Base-by-base conservation (phyloP, 2,113 vertebrate genomes). In the Lepisosteus osseus region DNA sequence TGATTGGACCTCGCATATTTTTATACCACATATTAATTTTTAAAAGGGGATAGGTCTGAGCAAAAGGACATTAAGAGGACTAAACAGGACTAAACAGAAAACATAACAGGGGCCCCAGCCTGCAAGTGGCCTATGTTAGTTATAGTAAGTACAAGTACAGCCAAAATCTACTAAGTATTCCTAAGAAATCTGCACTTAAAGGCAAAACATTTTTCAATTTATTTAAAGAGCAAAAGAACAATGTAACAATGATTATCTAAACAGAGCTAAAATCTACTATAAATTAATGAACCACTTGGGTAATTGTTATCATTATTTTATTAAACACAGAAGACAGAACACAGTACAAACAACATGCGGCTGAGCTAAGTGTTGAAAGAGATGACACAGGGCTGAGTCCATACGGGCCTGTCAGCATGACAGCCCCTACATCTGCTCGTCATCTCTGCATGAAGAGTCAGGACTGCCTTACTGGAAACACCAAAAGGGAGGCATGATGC, bases 361-460 rank as follows among this genome's bases (percentile, higher is more conserved):
- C 47, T 68, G 76, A 78, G 72, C 3, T 8, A 61, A 29, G 45
- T 70, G 59, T 56, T 56, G 66, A 78, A 75, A 29, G 29, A 29
- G 29, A 29, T 2, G 29, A 29, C 29, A 29, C 29, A 29, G 29
- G 29, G 29, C 29, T 29, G 29, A 29, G 57, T 70, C 61, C 75
- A 63, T 73, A 72, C 63, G 44, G 69, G 56, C 44, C 9, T 62
- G 61, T 2, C 67, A 64, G 65, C 68, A 56, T 65, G n/a, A 65
- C 78, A 78, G 51, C 70, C 69, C 77, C 66, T 29, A 57, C 76
- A 65, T 66, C 67, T 47, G 68, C 42, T 13, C 40, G n/a, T 9
- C 13, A 61, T 64, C 61, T 56, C 62, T 71, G 66, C 44, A 13
- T 0, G 54, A 45, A 56, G 61, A 71, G 13, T 65, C 13, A 1